Percentiles rank a stretch among this genome's conserved stretches.
These are phyloP conservation scores for Phoxinus dragarum DNA, from an alignment of 2,797 vertebrate genomes.

Conservation along the genomic window DNA sequence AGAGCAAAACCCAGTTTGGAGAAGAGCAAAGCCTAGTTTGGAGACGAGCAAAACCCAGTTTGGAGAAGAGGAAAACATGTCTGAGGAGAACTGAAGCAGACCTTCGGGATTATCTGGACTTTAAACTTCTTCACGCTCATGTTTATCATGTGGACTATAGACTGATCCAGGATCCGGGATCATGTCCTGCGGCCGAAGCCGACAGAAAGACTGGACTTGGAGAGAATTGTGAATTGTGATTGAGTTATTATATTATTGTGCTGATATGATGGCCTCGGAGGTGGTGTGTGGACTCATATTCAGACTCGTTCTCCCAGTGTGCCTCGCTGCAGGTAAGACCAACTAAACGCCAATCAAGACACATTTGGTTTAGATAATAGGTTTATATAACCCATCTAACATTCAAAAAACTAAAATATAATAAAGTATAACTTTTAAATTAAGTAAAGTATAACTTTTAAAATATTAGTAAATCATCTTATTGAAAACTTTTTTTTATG, in stretches of 20 bases:
- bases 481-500: too few species aligned
- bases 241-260: constrained; percentile 25
- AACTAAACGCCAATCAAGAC: too few species aligned
- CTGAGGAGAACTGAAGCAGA: background rate
- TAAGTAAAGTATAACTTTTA: too few species aligned
- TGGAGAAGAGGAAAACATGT: constrained; percentile 1
- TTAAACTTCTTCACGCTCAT: background rate
- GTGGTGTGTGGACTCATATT: constrained; percentile 87
- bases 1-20: too few species aligned
- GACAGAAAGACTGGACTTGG: constrained; percentile 57
- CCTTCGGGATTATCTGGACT: constrained; percentile 51
- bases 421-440: background rate
- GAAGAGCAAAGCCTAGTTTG: too few species aligned
- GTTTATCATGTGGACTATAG: constrained; percentile 33
- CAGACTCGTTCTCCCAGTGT: constrained; percentile 85
- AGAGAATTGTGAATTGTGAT: constrained; percentile 1
- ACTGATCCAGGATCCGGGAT: constrained; percentile 19
- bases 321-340: constrained; percentile 81
- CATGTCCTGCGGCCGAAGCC: constrained; percentile 52
- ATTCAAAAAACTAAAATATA: too few species aligned
- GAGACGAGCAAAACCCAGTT: too few species aligned
- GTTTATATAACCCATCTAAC: too few species aligned
- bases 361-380: too few species aligned
- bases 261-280: constrained; percentile 83
- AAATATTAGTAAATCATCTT: background rate